A percentile compares a stretch with the other conserved stretches of the same genome.
phyloP scores from a whole-genome alignment of 2,113 vertebrate genomes.

The Platysternon megacephalum region DNA sequence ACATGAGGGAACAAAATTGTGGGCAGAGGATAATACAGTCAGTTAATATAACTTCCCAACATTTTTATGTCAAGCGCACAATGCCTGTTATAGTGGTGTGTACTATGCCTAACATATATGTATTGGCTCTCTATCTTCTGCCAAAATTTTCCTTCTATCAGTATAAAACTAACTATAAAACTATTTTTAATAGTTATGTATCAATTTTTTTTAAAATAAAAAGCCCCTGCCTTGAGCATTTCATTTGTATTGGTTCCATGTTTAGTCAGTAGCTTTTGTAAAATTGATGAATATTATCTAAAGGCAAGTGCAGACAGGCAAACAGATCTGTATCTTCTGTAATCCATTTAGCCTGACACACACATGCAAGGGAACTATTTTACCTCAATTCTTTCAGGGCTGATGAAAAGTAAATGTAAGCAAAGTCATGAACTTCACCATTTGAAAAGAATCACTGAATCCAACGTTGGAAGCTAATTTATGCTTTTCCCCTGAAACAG shows the following conservation, averaged over 20 bases:
- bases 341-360: constrained; percentile 80
- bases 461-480: constrained; percentile 65
- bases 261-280: constrained; percentile 78
- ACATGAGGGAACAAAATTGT: background rate
- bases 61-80: background rate
- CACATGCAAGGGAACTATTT: constrained; percentile 60
- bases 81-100: background rate
- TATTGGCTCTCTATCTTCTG: constrained; percentile 51
- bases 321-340: constrained; percentile 83
- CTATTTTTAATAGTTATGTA: background rate
- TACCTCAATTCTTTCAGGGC: constrained; percentile 71
- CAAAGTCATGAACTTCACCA: constrained; percentile 65
- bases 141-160: constrained; percentile 38
- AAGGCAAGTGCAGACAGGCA: constrained; percentile 84
- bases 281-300: constrained; percentile 84
- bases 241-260: constrained; percentile 74
- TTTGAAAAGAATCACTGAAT: constrained; percentile 70
- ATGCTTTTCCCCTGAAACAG: constrained; percentile 57
- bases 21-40: background rate
- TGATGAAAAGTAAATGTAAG: constrained; percentile 80
- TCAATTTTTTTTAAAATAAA: constrained; percentile 59
- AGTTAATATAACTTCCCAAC: background rate
- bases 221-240: constrained; percentile 42
- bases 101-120: background rate
- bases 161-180: constrained; percentile 51